Conservation (phyloP, 1,140 invertebrate species). For the Drusus annulatus region DNA sequence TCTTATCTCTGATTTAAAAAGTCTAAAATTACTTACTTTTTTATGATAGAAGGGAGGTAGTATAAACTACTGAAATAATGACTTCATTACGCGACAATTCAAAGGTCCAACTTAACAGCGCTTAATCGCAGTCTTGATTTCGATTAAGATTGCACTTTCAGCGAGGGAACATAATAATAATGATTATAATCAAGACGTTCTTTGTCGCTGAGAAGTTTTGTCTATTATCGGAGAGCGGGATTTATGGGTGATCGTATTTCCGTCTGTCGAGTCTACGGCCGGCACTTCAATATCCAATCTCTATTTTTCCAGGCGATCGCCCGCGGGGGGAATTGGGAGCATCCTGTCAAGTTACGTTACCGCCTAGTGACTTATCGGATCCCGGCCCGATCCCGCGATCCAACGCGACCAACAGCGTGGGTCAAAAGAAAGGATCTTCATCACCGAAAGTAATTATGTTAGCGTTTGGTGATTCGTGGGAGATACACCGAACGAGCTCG, state of each 20-base stretch:
- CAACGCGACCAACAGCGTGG: too few species aligned
- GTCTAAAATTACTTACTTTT: too few species aligned
- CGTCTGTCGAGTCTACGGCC: not conserved
- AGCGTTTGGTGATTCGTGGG: too few species aligned
- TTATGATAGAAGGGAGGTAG: too few species aligned
- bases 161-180: not conserved
- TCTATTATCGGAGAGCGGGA: not conserved
- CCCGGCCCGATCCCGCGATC: not conserved
- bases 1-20: too few species aligned
- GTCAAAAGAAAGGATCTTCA: too few species aligned
- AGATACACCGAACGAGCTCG: too few species aligned
- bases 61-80: not conserved
- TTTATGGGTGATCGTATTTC: slow-evolving; percentile 17
- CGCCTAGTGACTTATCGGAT: slow-evolving; percentile 15
- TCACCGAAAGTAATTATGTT: too few species aligned
- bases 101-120: slow-evolving; percentile 3
- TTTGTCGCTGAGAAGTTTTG: slow-evolving; percentile 7
- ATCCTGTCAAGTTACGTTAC: slow-evolving; percentile 28
- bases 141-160: slow-evolving; percentile 15
- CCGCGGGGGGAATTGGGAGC: slow-evolving; percentile 8
- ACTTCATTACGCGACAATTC: not conserved
- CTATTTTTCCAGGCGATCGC: slow-evolving; percentile 26
- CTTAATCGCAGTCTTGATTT: slow-evolving; percentile 11
- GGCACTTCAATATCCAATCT: slow-evolving; percentile 26
- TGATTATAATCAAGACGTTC: not conserved